A percentile compares a stretch with the other conserved stretches of the same genome.
Conservation (phyloP, 2,888 invertebrate species). For the Aporophyla lueneburgensis region DNA sequence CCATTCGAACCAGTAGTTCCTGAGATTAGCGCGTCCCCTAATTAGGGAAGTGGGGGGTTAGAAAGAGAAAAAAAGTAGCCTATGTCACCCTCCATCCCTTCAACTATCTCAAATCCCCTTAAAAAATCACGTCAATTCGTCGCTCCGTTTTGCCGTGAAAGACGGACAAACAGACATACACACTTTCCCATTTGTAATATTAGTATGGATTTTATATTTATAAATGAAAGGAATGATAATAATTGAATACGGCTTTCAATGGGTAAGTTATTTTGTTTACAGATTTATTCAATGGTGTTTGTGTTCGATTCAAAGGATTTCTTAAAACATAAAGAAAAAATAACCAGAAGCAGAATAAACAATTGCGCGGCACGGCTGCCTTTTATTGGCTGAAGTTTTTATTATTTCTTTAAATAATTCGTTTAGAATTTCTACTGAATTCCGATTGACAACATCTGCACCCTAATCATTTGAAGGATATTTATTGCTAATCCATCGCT, state of each 20-base stretch:
- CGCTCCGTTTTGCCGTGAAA: no score
- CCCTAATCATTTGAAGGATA: not conserved
- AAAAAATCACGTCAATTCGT: no score
- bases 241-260: conserved; percentile 38
- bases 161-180: no score
- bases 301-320: conserved; percentile 38
- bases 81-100: no score
- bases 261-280: conserved; percentile 40
- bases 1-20: no score
- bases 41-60: no score
- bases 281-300: conserved; percentile 40
- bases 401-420: conserved; percentile 15
- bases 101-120: no score
- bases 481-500: no score
- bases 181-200: no score
- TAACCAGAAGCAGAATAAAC: conserved; percentile 21
- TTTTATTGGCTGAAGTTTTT: conserved; percentile 20
- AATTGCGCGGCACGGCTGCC: conserved; percentile 2
- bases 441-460: not conserved
- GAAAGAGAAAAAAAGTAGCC: no score
- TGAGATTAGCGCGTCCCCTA: no score
- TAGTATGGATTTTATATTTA: no score
- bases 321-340: conserved; percentile 2
- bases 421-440: not conserved
- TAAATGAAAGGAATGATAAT: conserved; percentile 27